These are phyloP conservation scores for Drosophila ananassae DNA, from an alignment of 1,140 invertebrate genomes.

Conservation along the genomic window DNA sequence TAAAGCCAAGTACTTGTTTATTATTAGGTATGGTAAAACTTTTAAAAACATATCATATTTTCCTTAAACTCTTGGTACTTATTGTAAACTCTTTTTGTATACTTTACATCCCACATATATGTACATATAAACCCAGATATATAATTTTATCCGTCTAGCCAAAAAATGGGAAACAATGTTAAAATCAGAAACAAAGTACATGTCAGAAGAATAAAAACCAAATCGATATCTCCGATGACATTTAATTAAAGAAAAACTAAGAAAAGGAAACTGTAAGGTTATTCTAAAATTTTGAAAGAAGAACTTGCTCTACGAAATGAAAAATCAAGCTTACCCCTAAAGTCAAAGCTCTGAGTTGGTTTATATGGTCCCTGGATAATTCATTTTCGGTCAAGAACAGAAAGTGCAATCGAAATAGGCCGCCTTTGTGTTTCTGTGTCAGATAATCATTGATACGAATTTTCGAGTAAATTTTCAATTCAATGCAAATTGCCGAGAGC, in stretches of 20 bases:
- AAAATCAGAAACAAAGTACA: conserved; percentile 20
- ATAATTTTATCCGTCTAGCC: conserved; percentile 1
- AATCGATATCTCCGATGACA: neutral
- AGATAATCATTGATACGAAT: conserved; percentile 49
- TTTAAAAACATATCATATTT: neutral
- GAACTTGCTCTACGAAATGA: conserved; percentile 3
- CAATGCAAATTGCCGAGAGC: conserved; percentile 30
- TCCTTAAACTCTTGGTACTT: neutral
- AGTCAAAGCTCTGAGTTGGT: neutral
- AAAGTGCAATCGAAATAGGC: conserved; percentile 17
- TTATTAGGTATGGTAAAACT: no score
- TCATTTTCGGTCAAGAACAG: conserved; percentile 33
- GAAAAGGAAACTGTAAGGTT: neutral
- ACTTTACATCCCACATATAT: neutral
- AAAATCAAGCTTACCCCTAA: conserved; percentile 4
- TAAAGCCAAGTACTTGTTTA: no score
- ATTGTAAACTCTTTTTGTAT: neutral
- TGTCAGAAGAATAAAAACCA: conserved; percentile 41
- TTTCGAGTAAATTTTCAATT: conserved; percentile 44
- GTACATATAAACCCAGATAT: no score
- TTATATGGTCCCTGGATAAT: neutral
- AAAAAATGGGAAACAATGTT: no score
- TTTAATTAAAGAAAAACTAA: neutral
- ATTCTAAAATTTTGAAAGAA: neutral
- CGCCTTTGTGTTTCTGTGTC: conserved; percentile 49